Conservation (phyloP, 2,113 vertebrate genomes). For the Aplodontia rufa region DNA sequence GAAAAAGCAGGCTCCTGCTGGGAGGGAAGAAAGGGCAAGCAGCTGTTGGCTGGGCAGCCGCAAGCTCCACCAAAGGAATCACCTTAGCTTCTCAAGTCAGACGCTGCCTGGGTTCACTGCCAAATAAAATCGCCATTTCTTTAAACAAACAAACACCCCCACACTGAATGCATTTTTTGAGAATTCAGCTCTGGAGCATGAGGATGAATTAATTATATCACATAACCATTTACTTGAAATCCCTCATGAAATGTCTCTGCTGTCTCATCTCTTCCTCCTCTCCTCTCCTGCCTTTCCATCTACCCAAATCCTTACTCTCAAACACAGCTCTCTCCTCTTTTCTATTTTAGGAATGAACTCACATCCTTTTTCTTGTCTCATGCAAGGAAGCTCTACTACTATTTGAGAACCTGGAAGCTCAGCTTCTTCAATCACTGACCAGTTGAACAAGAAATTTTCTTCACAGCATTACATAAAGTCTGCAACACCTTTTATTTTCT, state of each 20-base stretch:
- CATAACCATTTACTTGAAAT: not conserved
- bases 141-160: not conserved
- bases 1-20: not conserved
- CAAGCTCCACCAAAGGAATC: not conserved
- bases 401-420: not conserved
- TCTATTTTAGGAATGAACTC: not conserved
- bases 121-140: not conserved
- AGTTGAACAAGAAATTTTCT: conserved; percentile 7
- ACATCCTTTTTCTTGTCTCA: not conserved
- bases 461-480: not conserved
- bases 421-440: not conserved
- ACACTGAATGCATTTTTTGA: not conserved
- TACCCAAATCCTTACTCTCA: not conserved
- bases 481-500: not conserved
- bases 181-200: not conserved
- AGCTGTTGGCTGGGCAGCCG: not conserved
- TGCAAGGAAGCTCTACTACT: not conserved
- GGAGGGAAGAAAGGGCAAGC: not conserved
- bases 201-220: not conserved
- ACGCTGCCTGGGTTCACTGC: not conserved
- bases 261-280: not conserved
- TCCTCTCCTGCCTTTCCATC: not conserved
- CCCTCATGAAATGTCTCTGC: not conserved
- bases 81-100: not conserved
- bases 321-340: not conserved